Percentiles rank a stretch among this genome's conserved stretches.
Evolutionary conservation across 2,113 vertebrate genomes (phyloP).

Genomic region (Nyctibius bracteatus): DNA sequence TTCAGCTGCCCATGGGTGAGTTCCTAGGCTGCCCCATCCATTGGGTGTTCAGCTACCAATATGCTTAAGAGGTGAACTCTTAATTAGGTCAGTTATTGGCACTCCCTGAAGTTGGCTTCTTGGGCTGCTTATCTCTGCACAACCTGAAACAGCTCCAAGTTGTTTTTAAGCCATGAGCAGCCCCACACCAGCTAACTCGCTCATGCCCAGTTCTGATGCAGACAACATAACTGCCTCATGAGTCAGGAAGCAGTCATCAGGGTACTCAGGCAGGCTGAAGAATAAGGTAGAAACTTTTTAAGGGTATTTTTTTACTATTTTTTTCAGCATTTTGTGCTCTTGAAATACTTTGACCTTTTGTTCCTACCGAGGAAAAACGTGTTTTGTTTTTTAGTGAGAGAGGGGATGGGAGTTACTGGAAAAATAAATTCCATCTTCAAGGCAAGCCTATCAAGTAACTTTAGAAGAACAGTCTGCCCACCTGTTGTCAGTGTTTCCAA

Average conservation of each 20-base stretch:
- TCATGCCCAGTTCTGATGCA: neutral
- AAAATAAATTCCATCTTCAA: constrained; percentile 56
- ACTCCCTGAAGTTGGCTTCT: neutral
- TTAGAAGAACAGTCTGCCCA: neutral
- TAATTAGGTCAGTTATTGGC: neutral
- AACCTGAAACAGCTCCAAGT: neutral
- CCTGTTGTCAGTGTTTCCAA: constrained; percentile 1
- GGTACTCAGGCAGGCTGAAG: neutral
- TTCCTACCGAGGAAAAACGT: constrained; percentile 18
- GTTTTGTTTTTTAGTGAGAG: neutral
- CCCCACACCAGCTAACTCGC: neutral
- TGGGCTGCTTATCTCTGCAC: neutral
- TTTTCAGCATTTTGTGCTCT: neutral
- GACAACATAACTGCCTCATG: neutral
- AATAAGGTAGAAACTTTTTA: neutral
- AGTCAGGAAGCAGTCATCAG: neutral
- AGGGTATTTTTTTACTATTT: neutral
- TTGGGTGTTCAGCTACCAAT: neutral
- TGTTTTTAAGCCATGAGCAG: neutral
- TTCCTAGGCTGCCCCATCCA: neutral
- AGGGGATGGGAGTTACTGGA: constrained; percentile 38
- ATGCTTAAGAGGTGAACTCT: neutral
- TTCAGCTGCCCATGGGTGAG: neutral
- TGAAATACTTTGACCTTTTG: constrained; percentile 54
- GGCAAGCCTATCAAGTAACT: constrained; percentile 2